Base-by-base conservation (phyloP, 2,113 vertebrate genomes). In the Carassius gibelio region DNA sequence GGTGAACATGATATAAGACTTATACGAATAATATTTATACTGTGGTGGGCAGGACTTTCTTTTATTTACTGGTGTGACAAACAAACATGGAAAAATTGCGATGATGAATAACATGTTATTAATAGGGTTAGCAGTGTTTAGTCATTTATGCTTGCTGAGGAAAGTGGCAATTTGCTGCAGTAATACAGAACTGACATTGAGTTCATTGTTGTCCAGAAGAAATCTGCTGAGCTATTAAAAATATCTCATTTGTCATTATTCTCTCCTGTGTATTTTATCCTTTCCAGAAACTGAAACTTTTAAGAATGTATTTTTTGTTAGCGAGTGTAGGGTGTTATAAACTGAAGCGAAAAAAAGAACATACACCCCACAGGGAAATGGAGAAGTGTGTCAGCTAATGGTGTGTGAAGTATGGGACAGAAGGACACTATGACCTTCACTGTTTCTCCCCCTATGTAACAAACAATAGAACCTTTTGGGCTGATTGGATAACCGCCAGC, bases 401-500 rank as follows among this genome's bases (percentile, higher is more conserved):
- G 69, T 69, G 62, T 52, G 68, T 21, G 61, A 68, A 69, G 71
- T 75, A 84, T 82, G 71, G 71, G 77, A 82, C 77, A 81, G 57
- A 81, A 61, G 77, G 82, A 81, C 77, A 75, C 36, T 4, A 19
- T 84, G 83, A 87, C 83, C 71, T 87, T 87, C 69, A 81, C 59
- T 48, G 45, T 69, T 84, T 11, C 76, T 68, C 57, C 59, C 69
- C 57, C 0, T 26, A 23, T 76, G 69, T 61, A 59, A 75, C 75
- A 76, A 81, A 61, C 21, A 79, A 79, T 15, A 13, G 21, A 42
- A n/a, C 34, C 4, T 62, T 62, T 36, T 62, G 14, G 77, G 59
- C 34, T 80, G 36, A 23, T 62, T 62, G 59, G n/a, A 45, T 42
- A 80, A 62, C n/a, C 3, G 7, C 21, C 36, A 80, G 8, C 19